These are phyloP conservation scores for Bufo gargarizans DNA, from an alignment of 2,113 vertebrate genomes.

Conservation along the genomic window DNA sequence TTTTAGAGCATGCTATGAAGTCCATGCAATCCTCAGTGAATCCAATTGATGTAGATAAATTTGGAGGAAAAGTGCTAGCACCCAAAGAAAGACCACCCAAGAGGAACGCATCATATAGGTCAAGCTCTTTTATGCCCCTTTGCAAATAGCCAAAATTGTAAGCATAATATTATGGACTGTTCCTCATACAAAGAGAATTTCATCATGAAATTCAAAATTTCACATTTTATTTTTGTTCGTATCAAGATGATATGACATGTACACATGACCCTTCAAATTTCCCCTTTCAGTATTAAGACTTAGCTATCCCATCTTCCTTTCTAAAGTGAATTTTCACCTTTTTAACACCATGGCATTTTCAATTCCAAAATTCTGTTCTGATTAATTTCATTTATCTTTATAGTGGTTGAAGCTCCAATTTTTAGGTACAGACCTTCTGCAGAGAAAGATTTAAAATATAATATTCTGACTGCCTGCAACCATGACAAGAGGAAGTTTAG, in stretches of 20 bases:
- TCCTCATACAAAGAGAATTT: conserved; percentile 34
- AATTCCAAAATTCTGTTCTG: background rate
- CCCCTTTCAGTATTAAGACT: background rate
- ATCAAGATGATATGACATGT: conserved; percentile 31
- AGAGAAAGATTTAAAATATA: too few species aligned
- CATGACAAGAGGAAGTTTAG: too few species aligned
- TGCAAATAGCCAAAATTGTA: conserved; percentile 20
- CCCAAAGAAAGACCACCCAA: background rate
- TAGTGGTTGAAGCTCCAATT: background rate
- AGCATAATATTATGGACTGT: background rate
- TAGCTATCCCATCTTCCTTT: background rate
- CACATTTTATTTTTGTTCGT: conserved; percentile 11
- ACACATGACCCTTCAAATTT: background rate
- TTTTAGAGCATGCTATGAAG: conserved; percentile 51
- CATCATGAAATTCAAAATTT: conserved; percentile 29
- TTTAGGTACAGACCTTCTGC: background rate
- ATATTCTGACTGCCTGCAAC: too few species aligned
- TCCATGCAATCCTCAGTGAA: conserved; percentile 48
- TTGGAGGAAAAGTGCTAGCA: conserved; percentile 6
- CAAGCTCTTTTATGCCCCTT: conserved; percentile 14
- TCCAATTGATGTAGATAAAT: conserved; percentile 42
- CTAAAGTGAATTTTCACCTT: background rate
- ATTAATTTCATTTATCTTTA: background rate
- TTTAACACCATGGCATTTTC: background rate
- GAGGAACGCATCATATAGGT: background rate